phyloP scores from a whole-genome alignment of 2,113 vertebrate species.

The Sinocyclocheilus rhinocerous region DNA sequence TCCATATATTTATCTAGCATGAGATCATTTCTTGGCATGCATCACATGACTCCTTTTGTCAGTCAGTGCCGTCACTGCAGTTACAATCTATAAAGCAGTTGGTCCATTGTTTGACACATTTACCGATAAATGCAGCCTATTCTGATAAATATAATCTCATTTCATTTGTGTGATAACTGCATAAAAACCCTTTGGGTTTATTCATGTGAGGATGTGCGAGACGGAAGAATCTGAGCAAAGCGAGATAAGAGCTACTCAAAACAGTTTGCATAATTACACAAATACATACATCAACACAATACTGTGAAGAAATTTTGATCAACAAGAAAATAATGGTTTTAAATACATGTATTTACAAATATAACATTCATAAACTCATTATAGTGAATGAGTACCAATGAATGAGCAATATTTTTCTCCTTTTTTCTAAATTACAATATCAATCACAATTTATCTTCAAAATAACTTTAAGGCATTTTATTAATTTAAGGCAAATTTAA shows the following conservation, averaged over 20 bases:
- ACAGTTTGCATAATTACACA: neutral
- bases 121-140: neutral
- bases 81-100: neutral
- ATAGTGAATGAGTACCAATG: neutral
- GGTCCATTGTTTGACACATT: slow-evolving; percentile 3
- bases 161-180: neutral
- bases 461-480: neutral
- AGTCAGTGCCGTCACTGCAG: slow-evolving; percentile 46
- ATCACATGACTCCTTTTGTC: slow-evolving; percentile 32
- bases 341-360: neutral
- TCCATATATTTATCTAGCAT: slow-evolving; percentile 5
- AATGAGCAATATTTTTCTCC: neutral
- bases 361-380: neutral
- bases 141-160: neutral
- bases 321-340: neutral
- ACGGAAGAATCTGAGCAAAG: neutral
- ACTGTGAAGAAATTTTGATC: neutral
- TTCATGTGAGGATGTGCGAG: neutral
- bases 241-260: neutral
- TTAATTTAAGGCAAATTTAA: neutral
- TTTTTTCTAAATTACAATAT: neutral
- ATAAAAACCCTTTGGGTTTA: neutral
- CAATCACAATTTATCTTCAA: neutral
- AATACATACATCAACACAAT: neutral
- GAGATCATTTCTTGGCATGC: slow-evolving; percentile 35